Base-by-base conservation (phyloP, 2,888 invertebrate genomes). In the Eupithecia inturbata region DNA sequence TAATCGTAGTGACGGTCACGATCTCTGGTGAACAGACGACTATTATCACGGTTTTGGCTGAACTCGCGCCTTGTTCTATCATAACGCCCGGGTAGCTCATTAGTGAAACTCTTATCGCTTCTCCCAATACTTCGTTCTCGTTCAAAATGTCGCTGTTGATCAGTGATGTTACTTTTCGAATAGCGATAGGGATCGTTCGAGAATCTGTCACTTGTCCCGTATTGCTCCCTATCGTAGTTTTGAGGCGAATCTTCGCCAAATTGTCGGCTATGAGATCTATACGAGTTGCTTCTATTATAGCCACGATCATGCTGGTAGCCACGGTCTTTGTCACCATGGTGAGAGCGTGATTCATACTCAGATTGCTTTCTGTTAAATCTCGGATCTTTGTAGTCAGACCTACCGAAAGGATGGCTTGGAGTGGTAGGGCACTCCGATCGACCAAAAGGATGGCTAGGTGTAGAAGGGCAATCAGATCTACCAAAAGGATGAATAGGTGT, bases 401-500 rank as follows among this genome's bases (percentile, higher is more conserved):
- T 76, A 49, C 82, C 80, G 75, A 82, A 86, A 19, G 83, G 78
- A 70, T 84, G 81, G 36, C 69, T 82, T 16, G 85, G 85, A 3
- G 87, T 87, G 33, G 78, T 66, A 4, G 86, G 82, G 31, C 79
- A 77, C 3, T 91, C 91, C 0, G 82, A 74, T 73, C 87, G 82
- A 5, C 87, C 88, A 80, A 87, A 91, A 0, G 87, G 78, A 79
- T 88, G 89, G 70, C 69, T 82, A 12, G 85, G 85, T 3, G 87
- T 87, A 28, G 78, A 64, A 4, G 86, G 82, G 31, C 79, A 77
- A 3, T 91, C 91, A 1, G 82, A 74, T 73, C 87, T 82, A 5
- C 87, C 88, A 80, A 87, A 91, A 0, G 87, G 78, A 79, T 88
- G 89, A 69, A 67, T 85, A n/a, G 90, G 88, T 10, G 90, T 88